These are phyloP conservation scores for Odontocolon sp. DNA, from an alignment of 2,888 invertebrate species.

Conservation along the genomic window DNA sequence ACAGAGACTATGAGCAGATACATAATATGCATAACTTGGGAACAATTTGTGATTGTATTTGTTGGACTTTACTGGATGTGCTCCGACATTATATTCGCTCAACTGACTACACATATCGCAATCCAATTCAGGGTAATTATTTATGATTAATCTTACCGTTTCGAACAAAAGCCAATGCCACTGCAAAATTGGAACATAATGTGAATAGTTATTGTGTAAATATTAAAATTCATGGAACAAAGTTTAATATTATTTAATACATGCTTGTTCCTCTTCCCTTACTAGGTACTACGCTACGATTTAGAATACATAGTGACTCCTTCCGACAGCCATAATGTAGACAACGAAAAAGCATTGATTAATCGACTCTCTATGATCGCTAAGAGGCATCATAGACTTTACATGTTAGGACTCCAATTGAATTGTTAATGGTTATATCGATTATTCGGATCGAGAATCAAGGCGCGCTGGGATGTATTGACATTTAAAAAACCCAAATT, in stretches of 20 bases:
- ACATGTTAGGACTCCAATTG: slow-evolving; percentile 34
- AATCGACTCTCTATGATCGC: slow-evolving; percentile 44
- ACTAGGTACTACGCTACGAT: slow-evolving; percentile 50
- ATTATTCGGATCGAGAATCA: no score
- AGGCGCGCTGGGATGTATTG: no score
- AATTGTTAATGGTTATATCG: not conserved
- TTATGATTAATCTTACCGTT: not conserved
- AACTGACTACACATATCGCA: slow-evolving; percentile 56
- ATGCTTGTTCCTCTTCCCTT: no score
- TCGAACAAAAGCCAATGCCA: not conserved
- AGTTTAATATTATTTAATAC: no score
- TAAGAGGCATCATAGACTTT: slow-evolving; percentile 47
- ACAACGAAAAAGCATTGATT: slow-evolving; percentile 31
- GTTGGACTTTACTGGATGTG: slow-evolving; percentile 59
- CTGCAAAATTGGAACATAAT: no score
- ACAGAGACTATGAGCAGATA: slow-evolving; percentile 49
- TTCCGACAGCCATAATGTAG: not conserved
- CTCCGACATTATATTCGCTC: slow-evolving; percentile 58
- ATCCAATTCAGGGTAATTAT: slow-evolving; percentile 57
- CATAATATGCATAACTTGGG: slow-evolving; percentile 53
- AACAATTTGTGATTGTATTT: slow-evolving; percentile 54
- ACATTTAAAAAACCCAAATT: not conserved
- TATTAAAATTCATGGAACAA: no score
- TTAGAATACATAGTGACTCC: slow-evolving; percentile 32
- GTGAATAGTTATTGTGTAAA: no score